Percentiles rank a stretch among this genome's conserved stretches.
These are phyloP conservation scores for Bombyx huttoni DNA, from an alignment of 2,888 invertebrate species.

Conservation along the genomic window DNA sequence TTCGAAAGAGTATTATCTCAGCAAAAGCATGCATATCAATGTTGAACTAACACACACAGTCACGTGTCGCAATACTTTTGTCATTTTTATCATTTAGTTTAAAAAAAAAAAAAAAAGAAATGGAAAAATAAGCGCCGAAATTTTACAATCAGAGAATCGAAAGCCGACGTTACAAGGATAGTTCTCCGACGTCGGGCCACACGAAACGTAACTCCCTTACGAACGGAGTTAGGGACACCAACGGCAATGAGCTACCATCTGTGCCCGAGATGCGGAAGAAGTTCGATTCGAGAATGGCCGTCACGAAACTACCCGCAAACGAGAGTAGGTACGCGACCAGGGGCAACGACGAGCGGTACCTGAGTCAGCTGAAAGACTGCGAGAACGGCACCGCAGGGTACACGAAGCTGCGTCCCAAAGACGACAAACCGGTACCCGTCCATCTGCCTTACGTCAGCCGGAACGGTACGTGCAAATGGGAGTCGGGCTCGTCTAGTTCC, in stretches of 20 bases:
- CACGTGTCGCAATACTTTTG: constrained; percentile 35
- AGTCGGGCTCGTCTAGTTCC: constrained; percentile 39
- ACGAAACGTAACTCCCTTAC: constrained; percentile 46
- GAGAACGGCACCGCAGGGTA: constrained; percentile 53
- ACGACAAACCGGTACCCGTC: constrained; percentile 59
- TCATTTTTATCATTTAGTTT: constrained; percentile 8
- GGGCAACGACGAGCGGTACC: constrained; percentile 45
- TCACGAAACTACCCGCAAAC: constrained; percentile 58
- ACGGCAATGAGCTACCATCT: constrained; percentile 72
- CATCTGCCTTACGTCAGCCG: constrained; percentile 56
- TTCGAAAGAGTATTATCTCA: constrained; percentile 15
- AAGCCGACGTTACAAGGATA: constrained; percentile 57
- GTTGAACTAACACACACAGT: constrained; percentile 66
- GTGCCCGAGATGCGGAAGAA: constrained; percentile 73
- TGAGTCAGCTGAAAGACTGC: constrained; percentile 54
- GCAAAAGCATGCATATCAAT: constrained; percentile 33
- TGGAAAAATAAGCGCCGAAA: constrained; percentile 34
- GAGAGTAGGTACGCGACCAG: constrained; percentile 42
- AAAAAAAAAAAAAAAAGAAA: constrained; percentile 25
- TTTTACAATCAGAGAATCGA: constrained; percentile 60
- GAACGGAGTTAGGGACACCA: constrained; percentile 68
- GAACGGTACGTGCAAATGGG: constrained; percentile 48
- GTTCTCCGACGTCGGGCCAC: constrained; percentile 44
- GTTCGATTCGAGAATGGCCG: constrained; percentile 68
- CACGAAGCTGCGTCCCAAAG: constrained; percentile 42